These are phyloP conservation scores for Steinernema carpocapsae DNA, from an alignment of 2,888 invertebrate species.

Conservation along the genomic window DNA sequence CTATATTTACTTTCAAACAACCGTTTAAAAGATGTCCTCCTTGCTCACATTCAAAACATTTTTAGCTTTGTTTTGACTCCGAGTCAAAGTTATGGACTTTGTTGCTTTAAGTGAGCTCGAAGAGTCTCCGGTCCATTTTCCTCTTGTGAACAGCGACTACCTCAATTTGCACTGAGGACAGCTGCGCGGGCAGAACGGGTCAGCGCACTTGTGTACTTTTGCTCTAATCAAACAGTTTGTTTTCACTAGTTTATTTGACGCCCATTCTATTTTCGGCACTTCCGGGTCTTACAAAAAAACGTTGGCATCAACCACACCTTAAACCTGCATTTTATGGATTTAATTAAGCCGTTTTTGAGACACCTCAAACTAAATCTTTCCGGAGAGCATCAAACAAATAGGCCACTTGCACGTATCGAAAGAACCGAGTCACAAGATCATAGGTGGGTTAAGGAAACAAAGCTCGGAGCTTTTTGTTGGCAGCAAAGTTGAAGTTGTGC, in stretches of 20 bases:
- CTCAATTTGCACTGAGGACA: constrained; percentile 27
- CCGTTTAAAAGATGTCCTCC: too few species aligned
- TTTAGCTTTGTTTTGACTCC: background rate
- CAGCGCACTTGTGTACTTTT: constrained; percentile 31
- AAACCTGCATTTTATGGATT: background rate
- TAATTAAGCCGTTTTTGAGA: too few species aligned
- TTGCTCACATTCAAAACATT: too few species aligned
- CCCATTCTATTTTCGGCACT: constrained; percentile 22
- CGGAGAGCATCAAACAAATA: too few species aligned
- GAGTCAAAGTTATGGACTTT: background rate
- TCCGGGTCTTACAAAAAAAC: constrained; percentile 15
- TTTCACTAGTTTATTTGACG: constrained; percentile 13
- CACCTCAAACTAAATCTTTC: too few species aligned
- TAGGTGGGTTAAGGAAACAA: too few species aligned
- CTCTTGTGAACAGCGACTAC: background rate
- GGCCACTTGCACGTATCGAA: too few species aligned
- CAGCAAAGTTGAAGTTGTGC: too few species aligned
- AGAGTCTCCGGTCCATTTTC: background rate
- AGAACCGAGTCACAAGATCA: too few species aligned
- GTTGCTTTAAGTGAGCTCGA: background rate
- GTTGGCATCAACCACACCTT: too few species aligned
- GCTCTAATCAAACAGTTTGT: constrained; percentile 30
- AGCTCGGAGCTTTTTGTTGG: too few species aligned
- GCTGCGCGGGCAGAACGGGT: constrained; percentile 13
- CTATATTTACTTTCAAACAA: background rate